phyloP scores from a whole-genome alignment of 2,113 vertebrate species.

The Scophthalmus maximus region DNA sequence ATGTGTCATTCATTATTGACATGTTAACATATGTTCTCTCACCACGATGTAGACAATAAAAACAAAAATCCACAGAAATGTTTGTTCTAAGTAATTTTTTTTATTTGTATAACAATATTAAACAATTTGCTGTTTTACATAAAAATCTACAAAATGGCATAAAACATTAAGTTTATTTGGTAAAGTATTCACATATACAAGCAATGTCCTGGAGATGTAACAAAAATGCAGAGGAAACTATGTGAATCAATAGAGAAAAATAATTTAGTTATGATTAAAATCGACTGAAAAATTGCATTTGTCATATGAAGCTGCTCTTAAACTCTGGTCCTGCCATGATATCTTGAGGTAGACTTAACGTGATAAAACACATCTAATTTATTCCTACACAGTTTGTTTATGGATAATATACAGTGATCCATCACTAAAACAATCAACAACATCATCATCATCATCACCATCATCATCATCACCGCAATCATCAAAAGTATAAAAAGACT shows the following conservation, averaged over 20 bases:
- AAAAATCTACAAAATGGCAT: conserved; percentile 35
- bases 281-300: background rate
- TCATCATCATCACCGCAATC: background rate
- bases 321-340: background rate
- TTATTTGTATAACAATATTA: conserved; percentile 23
- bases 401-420: background rate
- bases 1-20: too few relatives aligned
- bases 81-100: conserved; percentile 21
- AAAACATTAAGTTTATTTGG: conserved; percentile 5
- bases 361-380: conserved; percentile 3
- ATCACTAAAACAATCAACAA: too few relatives aligned
- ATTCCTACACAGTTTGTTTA: background rate
- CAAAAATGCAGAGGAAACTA: background rate
- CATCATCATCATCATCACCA: background rate
- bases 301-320: conserved; percentile 42
- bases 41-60: background rate
- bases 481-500: conserved; percentile 39
- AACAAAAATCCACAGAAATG: conserved; percentile 2
- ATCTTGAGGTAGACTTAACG: conserved; percentile 30
- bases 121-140: background rate
- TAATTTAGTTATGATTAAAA: too few relatives aligned
- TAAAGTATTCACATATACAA: too few relatives aligned
- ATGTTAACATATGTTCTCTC: background rate
- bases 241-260: background rate
- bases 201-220: background rate